Conservation (phyloP, 1,140 invertebrate species). For the Diorhabda sublineata region DNA sequence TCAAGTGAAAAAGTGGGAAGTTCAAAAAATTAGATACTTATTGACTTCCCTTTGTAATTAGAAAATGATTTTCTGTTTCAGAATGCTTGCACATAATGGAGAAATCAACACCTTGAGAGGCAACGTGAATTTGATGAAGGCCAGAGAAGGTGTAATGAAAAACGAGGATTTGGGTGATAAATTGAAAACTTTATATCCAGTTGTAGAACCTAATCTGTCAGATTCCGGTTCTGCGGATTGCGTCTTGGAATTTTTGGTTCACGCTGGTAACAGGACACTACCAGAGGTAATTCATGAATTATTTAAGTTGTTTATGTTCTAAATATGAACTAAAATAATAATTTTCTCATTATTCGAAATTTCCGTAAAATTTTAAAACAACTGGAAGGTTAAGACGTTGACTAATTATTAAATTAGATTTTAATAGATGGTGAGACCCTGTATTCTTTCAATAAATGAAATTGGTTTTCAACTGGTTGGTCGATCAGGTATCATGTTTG, state of each 20-base stretch:
- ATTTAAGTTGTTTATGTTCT: too few relatives aligned
- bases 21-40: neutral
- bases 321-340: too few relatives aligned
- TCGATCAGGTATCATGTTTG: too few relatives aligned
- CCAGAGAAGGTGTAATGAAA: constrained; percentile 96
- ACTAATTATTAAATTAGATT: too few relatives aligned
- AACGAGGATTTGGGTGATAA: constrained; percentile 71
- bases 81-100: constrained; percentile 96
- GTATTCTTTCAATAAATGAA: too few relatives aligned
- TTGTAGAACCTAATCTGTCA: constrained; percentile 95
- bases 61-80: constrained; percentile 43
- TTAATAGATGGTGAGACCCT: too few relatives aligned
- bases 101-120: constrained; percentile 98
- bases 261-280: constrained; percentile 82
- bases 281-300: constrained; percentile 65
- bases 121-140: constrained; percentile 98
- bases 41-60: neutral
- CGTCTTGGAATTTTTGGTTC: constrained; percentile 94
- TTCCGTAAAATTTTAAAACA: too few relatives aligned
- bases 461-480: too few relatives aligned
- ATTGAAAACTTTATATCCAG: constrained; percentile 88
- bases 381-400: too few relatives aligned
- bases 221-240: constrained; percentile 97
- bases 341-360: too few relatives aligned
- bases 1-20: neutral